phyloP scores from a whole-genome alignment of 2,888 invertebrate species.

The Ophion ellenae region DNA sequence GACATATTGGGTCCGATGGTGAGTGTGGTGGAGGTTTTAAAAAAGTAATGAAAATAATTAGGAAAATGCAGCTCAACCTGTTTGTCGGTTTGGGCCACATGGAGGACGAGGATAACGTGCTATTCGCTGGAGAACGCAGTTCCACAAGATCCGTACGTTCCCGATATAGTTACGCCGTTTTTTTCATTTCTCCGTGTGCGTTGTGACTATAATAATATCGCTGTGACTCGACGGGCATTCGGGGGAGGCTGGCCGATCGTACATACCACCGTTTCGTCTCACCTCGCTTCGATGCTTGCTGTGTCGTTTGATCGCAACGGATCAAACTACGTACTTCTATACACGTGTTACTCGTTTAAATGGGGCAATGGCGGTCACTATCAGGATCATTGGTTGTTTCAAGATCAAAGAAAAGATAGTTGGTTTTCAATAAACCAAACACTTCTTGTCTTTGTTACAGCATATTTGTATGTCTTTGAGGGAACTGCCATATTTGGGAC shows the following conservation, averaged over 20 bases:
- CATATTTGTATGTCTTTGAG: no score
- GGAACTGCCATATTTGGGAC: no score
- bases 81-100: conserved; percentile 54
- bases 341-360: conserved; percentile 20
- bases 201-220: conserved; percentile 54
- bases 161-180: conserved; percentile 35
- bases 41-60: conserved; percentile 29
- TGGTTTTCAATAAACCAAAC: no score
- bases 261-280: conserved; percentile 72
- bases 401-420: background rate
- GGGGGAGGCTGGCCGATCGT: conserved; percentile 68
- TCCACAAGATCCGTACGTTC: conserved; percentile 35
- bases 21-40: background rate
- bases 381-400: background rate
- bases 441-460: no score
- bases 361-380: conserved; percentile 32
- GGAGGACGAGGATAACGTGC: conserved; percentile 51
- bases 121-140: conserved; percentile 42
- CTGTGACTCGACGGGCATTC: conserved; percentile 25
- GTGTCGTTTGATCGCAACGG: conserved; percentile 73
- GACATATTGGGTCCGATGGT: conserved; percentile 22
- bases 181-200: conserved; percentile 23
- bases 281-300: conserved; percentile 79
- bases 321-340: conserved; percentile 64
- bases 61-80: conserved; percentile 53